Percentiles rank a stretch among this genome's conserved stretches.
Conservation (phyloP, 2,888 invertebrate genomes). For the Lapara coniferarum region DNA sequence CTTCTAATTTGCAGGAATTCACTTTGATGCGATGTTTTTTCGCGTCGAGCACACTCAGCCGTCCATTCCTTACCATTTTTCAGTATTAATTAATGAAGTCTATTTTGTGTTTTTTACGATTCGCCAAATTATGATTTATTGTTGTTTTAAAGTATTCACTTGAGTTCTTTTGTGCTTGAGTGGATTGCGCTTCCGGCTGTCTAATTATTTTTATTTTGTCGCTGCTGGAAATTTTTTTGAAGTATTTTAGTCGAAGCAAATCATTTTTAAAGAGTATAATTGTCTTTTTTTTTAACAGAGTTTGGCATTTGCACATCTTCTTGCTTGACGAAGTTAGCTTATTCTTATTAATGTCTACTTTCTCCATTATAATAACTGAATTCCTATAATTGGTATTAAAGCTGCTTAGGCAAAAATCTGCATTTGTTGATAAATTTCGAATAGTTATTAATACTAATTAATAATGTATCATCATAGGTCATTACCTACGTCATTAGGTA, state of each 20-base stretch:
- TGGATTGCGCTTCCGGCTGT: constrained; percentile 16
- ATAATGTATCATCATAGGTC: too few species aligned
- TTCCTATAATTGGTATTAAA: too few species aligned
- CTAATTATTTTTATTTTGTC: constrained; percentile 19
- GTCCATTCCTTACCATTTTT: constrained; percentile 39
- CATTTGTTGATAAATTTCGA: too few species aligned
- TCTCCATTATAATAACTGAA: too few species aligned
- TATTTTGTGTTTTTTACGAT: constrained; percentile 28
- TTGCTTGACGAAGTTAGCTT: too few species aligned
- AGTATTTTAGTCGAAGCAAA: neutral
- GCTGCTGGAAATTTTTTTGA: neutral
- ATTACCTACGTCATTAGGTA: too few species aligned
- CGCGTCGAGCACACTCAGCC: constrained; percentile 36
- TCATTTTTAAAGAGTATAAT: neutral
- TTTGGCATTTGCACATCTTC: too few species aligned
- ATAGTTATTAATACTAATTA: too few species aligned
- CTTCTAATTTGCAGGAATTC: constrained; percentile 41
- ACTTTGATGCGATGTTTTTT: constrained; percentile 39
- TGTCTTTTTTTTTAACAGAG: too few species aligned
- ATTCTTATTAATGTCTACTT: too few species aligned
- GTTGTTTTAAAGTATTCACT: constrained; percentile 27
- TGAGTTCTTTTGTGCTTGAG: constrained; percentile 5
- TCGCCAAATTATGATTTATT: constrained; percentile 29
- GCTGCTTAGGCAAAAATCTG: too few species aligned
- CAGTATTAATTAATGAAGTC: constrained; percentile 38